Evolutionary conservation across 2,113 vertebrate species (phyloP), one percentile per base, ranked within the genome.

Genomic region (Peromyscus maniculatus): DNA sequence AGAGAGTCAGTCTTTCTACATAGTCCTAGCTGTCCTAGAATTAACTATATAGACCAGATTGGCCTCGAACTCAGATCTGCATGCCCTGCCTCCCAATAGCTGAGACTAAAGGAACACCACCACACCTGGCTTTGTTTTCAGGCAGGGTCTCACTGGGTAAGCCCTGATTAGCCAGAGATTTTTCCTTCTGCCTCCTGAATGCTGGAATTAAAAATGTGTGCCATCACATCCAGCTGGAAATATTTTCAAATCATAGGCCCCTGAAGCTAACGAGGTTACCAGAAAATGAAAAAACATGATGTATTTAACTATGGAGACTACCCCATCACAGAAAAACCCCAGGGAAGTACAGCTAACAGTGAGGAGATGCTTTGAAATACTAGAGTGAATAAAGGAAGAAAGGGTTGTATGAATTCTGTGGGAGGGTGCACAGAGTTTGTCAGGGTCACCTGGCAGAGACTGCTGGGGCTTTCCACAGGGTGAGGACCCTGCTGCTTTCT

Each of bases 401-500:
- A 26, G 26, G 6, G 72, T 36, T 36, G 3, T 5, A 21, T 19
- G n/a, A 36, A 28, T 71, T 28, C n/a, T 71, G 13, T 52, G n/a
- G 49, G 0, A 28, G 12, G 6, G 22, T 7, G 64, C n/a, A 10
- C 0, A 87, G 15, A 57, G 3, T 57, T 62, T 62, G 80, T 5
- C 21, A 72, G 10, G 28, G 71, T 59, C 1, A 7, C 22, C 26
- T 46, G 26, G 19, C 21, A 10, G 43, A 6, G 52, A 46, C 28
- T n/a, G 22, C 5, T 0, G 7, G 36, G 91, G 39, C 22, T 1
- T 6, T 72, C 5, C 0, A 16, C 3, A 13, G 26, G 24, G 19
- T 7, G 9, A 72, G 33, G 49, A 19, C 36, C 26, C 7, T 46
- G 46, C 24, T 46, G 57, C 62, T 55, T 39, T 52, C 15, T 19